Evolutionary conservation across 2,888 invertebrate genomes (phyloP), one percentile per base, ranked within the genome.

Genomic region (Choristoneura rosaceana): DNA sequence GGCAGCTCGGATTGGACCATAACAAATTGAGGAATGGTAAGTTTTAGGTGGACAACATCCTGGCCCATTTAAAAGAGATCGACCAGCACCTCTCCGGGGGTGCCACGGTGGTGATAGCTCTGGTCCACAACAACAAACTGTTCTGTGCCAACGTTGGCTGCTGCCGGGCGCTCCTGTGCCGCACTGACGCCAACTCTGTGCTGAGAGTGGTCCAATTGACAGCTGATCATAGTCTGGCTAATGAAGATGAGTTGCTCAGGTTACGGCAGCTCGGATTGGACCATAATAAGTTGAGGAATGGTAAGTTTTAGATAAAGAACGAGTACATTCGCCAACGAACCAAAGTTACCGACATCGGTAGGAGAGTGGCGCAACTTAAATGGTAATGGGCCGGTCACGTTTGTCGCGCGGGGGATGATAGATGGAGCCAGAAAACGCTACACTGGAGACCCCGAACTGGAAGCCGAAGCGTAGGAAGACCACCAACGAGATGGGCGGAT

Each of bases 121-220:
- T 99, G 0, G 96, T 98, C 7, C 96, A 96, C 77, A 95, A 96
- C 71, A 95, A 96, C 75, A 97, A 96, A 63, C 79, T 99, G 14
- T 98, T 96, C 84, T 97, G 98, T 0, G 98, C 98, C 0, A 98
- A 98, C 89, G 97, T 98, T 7, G 98, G 98, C 2, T 7, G 83
- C 78, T 2, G 96, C 41, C 91, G 98, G 77, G 98, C 98, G 0
- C 86, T 98, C 25, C 90, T 98, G 1, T 98, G 98, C 79, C 95
- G 96, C 84, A 97, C 96, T 0, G 98, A 97, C 82, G 94, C 95
- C 43, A 97, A 97, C 84, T 96, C 96, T 2, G 97, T 97, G 17
- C 88, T 98, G 61, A 62, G 83, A 2, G 98, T 98, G 0, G 95
- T 96, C 3, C 98, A 98, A 86, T 89, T 98, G 66, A 97, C 97